These are phyloP conservation scores for Sciaenops ocellatus DNA, from an alignment of 2,797 vertebrate species.

Conservation along the genomic window DNA sequence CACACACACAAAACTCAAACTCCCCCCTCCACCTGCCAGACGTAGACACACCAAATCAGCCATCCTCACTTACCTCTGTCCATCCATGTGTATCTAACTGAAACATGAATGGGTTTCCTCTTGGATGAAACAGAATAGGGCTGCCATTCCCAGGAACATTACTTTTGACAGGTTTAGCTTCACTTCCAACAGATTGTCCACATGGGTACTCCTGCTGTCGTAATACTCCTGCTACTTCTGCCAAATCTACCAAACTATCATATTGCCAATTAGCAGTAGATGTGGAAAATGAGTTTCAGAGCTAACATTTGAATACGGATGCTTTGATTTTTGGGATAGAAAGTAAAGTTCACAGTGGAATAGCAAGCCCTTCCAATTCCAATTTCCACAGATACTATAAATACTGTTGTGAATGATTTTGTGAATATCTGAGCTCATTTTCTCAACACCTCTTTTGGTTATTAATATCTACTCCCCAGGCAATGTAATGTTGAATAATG, in stretches of 20 bases:
- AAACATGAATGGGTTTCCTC: slow-evolving; percentile 74
- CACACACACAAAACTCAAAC: neutral
- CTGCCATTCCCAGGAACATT: slow-evolving; percentile 69
- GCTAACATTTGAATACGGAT: slow-evolving; percentile 1
- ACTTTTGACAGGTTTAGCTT: slow-evolving; percentile 68
- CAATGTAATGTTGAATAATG: slow-evolving; percentile 23
- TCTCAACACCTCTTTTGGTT: slow-evolving; percentile 4
- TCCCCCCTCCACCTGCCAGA: slow-evolving; percentile 36
- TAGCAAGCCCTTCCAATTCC: neutral
- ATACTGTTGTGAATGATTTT: neutral
- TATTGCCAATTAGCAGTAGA: slow-evolving; percentile 14
- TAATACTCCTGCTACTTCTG: slow-evolving; percentile 42
- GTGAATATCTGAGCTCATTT: slow-evolving; percentile 4
- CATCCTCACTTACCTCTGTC: slow-evolving; percentile 66
- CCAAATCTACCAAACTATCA: slow-evolving; percentile 37
- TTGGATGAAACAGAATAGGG: slow-evolving; percentile 57
- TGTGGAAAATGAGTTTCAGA: slow-evolving; percentile 22
- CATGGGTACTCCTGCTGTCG: slow-evolving; percentile 57
- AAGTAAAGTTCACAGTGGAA: slow-evolving; percentile 6
- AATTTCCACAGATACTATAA: neutral
- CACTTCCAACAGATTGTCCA: slow-evolving; percentile 64
- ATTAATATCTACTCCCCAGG: slow-evolving; percentile 5
- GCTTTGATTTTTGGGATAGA: slow-evolving; percentile 26
- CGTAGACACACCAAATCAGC: slow-evolving; percentile 52
- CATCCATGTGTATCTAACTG: slow-evolving; percentile 76